Conservation (phyloP, 2,888 invertebrate species). For the Drosophila lacicola region DNA sequence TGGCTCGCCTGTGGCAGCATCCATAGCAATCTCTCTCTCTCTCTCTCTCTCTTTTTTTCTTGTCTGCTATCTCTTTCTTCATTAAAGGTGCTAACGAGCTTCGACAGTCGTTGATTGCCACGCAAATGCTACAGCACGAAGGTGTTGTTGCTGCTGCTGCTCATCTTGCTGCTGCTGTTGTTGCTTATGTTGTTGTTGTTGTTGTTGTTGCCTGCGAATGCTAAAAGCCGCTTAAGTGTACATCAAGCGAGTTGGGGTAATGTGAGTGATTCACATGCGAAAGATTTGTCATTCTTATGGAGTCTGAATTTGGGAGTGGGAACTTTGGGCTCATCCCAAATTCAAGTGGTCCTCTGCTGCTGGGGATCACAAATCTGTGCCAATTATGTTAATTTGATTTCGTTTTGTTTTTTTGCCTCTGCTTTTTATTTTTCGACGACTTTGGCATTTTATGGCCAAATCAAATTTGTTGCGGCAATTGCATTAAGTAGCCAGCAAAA, state of each 20-base stretch:
- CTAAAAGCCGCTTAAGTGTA: conserved; percentile 50
- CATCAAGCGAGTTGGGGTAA: conserved; percentile 17
- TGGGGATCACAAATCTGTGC: conserved; percentile 56
- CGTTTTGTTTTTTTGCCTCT: conserved; percentile 35
- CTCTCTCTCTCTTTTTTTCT: not conserved
- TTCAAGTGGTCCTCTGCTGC: conserved; percentile 10
- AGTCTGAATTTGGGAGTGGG: not conserved
- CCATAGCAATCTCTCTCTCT: conserved; percentile 7
- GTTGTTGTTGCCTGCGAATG: not conserved
- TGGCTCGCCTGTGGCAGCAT: conserved; percentile 26
- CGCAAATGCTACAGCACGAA: conserved; percentile 41
- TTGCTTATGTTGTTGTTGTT: not conserved
- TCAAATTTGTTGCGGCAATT: conserved; percentile 75
- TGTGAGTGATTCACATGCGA: conserved; percentile 27
- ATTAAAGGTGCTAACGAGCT: conserved; percentile 63
- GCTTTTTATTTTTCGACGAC: conserved; percentile 38
- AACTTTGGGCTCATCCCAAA: conserved; percentile 17
- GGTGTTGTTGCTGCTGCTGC: conserved; percentile 17
- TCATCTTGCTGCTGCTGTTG: conserved; percentile 9
- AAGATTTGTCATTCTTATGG: conserved; percentile 43
- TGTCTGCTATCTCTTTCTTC: conserved; percentile 2
- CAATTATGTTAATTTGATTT: conserved; percentile 79
- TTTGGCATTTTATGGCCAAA: conserved; percentile 64
- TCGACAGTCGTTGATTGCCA: conserved; percentile 53
- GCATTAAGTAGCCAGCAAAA: conserved; percentile 68